These are phyloP conservation scores for Oxyura jamaicensis DNA, from an alignment of 2,113 vertebrate genomes.

Conservation along the genomic window DNA sequence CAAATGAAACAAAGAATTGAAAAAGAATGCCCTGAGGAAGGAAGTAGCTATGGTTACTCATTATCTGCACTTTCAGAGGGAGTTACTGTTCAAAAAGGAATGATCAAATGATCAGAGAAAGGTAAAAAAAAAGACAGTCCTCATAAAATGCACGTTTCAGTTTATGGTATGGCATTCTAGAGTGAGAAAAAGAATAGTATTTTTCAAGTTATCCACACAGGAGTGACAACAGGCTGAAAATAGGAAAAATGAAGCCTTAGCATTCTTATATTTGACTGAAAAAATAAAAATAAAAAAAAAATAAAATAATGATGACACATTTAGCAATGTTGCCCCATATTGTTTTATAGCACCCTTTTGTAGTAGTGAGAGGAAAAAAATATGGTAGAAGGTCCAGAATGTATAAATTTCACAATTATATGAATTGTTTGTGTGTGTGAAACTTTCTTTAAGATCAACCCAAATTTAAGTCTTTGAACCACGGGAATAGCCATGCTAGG, in stretches of 20 bases:
- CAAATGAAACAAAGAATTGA: constrained; percentile 1
- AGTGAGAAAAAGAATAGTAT: background rate
- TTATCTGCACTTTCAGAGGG: background rate
- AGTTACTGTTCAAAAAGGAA: background rate
- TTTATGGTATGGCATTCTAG: background rate
- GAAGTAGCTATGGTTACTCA: background rate
- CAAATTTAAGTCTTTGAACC: background rate
- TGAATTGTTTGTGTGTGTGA: background rate
- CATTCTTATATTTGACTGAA: background rate
- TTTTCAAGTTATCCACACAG: background rate
- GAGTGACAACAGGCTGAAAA: background rate
- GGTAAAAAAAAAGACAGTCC: background rate
- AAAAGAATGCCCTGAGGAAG: background rate
- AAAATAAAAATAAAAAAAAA: background rate
- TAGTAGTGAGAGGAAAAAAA: background rate
- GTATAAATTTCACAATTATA: background rate
- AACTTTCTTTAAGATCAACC: background rate
- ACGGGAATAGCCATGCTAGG: background rate
- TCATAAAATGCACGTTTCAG: background rate
- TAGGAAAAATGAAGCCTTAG: background rate
- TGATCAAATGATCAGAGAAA: background rate
- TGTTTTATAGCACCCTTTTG: background rate
- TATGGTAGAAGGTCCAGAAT: background rate
- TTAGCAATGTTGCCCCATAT: background rate
- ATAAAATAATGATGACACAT: background rate